Conservation (phyloP, 2,888 invertebrate genomes). For the Dexiosoma caninum region DNA sequence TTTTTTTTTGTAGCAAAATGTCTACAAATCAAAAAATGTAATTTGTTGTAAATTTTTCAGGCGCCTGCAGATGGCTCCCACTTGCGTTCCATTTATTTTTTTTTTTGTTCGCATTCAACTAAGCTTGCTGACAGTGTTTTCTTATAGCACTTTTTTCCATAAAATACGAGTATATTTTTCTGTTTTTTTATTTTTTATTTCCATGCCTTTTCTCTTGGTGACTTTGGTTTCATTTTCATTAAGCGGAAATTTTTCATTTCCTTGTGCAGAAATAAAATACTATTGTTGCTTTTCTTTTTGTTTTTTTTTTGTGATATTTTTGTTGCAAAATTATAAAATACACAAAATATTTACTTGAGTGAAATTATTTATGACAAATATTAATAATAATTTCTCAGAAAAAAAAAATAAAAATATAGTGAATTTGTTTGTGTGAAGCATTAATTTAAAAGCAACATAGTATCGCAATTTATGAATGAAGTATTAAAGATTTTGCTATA, state of each 20-base stretch:
- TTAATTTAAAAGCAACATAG: not conserved
- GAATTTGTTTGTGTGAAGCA: not conserved
- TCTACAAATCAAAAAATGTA: slow-evolving; percentile 63
- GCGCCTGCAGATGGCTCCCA: slow-evolving; percentile 62
- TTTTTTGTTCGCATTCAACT: slow-evolving; percentile 49
- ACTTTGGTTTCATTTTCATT: slow-evolving; percentile 61
- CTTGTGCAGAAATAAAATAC: slow-evolving; percentile 39
- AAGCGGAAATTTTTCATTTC: slow-evolving; percentile 63
- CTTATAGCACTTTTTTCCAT: slow-evolving; percentile 9
- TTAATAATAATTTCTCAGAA: slow-evolving; percentile 34
- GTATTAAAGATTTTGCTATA: not conserved
- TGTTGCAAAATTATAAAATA: slow-evolving; percentile 23
- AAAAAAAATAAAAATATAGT: too few relatives aligned
- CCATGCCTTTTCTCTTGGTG: slow-evolving; percentile 20
- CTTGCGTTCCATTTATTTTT: slow-evolving; percentile 49
- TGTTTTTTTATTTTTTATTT: slow-evolving; percentile 10
- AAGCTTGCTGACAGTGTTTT: slow-evolving; percentile 52
- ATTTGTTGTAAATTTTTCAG: slow-evolving; percentile 61
- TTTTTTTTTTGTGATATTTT: slow-evolving; percentile 10
- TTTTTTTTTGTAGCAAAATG: slow-evolving; percentile 41
- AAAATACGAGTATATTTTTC: not conserved
- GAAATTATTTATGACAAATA: slow-evolving; percentile 50
- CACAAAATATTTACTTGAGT: slow-evolving; percentile 22
- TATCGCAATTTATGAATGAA: not conserved
- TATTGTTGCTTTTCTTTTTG: slow-evolving; percentile 9